These are phyloP conservation scores for Platygyra sinensis DNA, from an alignment of 64 coral and sea anemone genomes.

Conservation along the genomic window DNA sequence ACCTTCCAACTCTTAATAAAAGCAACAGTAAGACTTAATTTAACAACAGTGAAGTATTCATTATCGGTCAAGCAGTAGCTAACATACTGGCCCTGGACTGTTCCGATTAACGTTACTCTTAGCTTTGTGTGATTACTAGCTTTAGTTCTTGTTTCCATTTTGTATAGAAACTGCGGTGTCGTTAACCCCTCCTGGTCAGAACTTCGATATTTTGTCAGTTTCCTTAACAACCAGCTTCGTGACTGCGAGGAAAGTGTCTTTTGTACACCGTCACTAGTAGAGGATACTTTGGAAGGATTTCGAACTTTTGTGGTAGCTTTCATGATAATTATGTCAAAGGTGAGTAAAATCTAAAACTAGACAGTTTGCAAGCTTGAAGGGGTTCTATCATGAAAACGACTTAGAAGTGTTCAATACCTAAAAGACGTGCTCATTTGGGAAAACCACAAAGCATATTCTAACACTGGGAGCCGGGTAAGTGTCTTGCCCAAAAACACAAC, in stretches of 20 bases:
- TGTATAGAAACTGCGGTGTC: conserved; percentile 39
- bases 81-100: too few relatives aligned
- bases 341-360: not conserved
- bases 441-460: too few relatives aligned
- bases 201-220: conserved; percentile 52
- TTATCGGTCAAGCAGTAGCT: too few relatives aligned
- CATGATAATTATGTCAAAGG: conserved; percentile 67
- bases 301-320: conserved; percentile 50
- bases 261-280: conserved; percentile 11
- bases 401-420: too few relatives aligned
- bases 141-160: not conserved
- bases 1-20: too few relatives aligned
- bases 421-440: too few relatives aligned
- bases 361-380: not conserved
- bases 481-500: too few relatives aligned
- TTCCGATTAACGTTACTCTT: too few relatives aligned
- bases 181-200: conserved; percentile 59
- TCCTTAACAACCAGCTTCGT: conserved; percentile 54
- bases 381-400: too few relatives aligned
- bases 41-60: too few relatives aligned
- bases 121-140: not conserved
- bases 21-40: too few relatives aligned
- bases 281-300: conserved; percentile 68
- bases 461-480: too few relatives aligned
- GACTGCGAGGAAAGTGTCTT: conserved; percentile 52